Conservation (phyloP, 1,140 invertebrate species). For the Aleiodes sp. region DNA sequence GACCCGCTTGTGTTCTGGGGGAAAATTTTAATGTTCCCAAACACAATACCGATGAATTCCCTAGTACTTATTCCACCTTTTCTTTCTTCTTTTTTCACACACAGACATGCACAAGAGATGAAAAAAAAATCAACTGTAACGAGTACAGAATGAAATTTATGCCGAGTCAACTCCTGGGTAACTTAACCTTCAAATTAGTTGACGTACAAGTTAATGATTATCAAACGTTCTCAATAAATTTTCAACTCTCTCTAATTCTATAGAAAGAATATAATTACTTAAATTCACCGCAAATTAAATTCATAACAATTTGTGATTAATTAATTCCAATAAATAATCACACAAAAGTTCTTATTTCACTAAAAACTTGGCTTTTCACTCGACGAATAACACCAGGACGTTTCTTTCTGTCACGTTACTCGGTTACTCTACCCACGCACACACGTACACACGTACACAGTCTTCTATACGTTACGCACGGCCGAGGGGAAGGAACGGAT, state of each 20-base stretch:
- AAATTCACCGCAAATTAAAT: too few relatives aligned
- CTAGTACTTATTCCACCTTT: background rate
- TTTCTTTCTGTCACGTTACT: constrained; percentile 9
- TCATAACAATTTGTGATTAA: background rate
- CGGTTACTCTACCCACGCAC: too few relatives aligned
- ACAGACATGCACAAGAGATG: background rate
- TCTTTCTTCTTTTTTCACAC: too few relatives aligned
- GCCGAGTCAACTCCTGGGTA: constrained; percentile 13
- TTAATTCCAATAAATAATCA: background rate
- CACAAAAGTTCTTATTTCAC: background rate
- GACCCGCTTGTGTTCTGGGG: constrained; percentile 32
- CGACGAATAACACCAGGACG: background rate
- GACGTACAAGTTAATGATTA: constrained; percentile 5
- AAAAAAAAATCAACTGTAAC: background rate
- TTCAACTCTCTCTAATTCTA: background rate
- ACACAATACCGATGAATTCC: constrained; percentile 5
- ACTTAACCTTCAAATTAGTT: constrained; percentile 1
- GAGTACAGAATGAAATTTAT: constrained; percentile 8
- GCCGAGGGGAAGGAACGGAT: background rate
- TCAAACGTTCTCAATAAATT: background rate
- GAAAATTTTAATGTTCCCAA: background rate
- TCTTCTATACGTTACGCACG: background rate
- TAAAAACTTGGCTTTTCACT: background rate
- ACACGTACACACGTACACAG: background rate
- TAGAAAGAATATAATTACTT: too few relatives aligned